Base-by-base conservation (phyloP, 2,113 vertebrate genomes). In the Lycaon pictus region DNA sequence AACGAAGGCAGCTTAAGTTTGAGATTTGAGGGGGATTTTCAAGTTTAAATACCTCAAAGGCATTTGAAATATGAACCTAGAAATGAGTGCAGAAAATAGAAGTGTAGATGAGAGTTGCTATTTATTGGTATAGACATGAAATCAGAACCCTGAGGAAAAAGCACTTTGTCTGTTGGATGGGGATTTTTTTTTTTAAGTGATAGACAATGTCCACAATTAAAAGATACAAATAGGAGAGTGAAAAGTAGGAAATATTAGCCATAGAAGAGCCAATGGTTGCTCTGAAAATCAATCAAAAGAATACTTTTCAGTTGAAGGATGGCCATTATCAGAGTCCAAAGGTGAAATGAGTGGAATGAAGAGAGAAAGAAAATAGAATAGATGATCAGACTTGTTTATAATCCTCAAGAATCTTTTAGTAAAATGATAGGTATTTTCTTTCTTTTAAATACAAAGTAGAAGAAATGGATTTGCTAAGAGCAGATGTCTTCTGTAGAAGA, bases 281-380 rank as follows among this genome's bases (percentile, higher is more conserved):
- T 88, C 23, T n/a, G 65, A 65, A 94, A 88, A 67, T 6, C 11
- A 77, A 79, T 90, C 3, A 56, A 22, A 88, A 93, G 62, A 93
- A 11, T 32, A 67, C 3, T 29, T 65, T 65, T 63, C 16, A 27
- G 17, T 25, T 48, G 79, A 81, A 89, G 1, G 23, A 72, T 65
- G 15, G 0, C 4, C 20, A 7, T 25, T 89, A 43, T 95, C 37
- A 74, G 6, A 56, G 1, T 81, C 22, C 13, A 82, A 96, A 94
- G 29, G 16, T 67, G 20, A 96, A 93, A 79, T 72, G 10, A 67
- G 23, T 96, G 22, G 8, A 32, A 82, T 72, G 11, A 95, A 90
- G 32, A 53, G 22, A 85, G 35, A 92, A 93, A 88, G 12, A 88
- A 93, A 84, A 92, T 51, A 85, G 25, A 88, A 63, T 87, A 67